Percentiles rank a stretch among this genome's conserved stretches.
Conservation (phyloP, 2,113 vertebrate species). For the Tamias sibiricus region DNA sequence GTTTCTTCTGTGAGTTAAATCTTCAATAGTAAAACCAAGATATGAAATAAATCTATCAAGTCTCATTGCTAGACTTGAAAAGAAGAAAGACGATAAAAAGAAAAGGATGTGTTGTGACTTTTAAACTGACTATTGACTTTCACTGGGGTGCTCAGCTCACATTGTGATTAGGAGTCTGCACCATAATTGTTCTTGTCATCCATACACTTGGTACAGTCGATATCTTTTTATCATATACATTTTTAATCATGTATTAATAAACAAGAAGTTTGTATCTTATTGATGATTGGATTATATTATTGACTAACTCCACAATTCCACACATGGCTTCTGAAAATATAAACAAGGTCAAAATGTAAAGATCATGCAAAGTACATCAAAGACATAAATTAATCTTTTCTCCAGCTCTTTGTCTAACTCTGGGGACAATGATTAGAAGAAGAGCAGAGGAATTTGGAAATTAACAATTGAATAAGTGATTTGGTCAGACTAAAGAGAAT, state of each 20-base stretch:
- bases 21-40: constrained; percentile 61
- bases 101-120: constrained; percentile 71
- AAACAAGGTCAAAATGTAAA: constrained; percentile 89
- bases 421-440: not conserved
- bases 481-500: not conserved
- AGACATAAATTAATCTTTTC: constrained; percentile 56
- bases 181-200: constrained; percentile 90
- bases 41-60: constrained; percentile 78
- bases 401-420: not conserved
- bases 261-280: constrained; percentile 90
- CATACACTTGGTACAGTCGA: constrained; percentile 86
- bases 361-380: constrained; percentile 80
- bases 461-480: not conserved
- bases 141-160: constrained; percentile 77
- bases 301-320: constrained; percentile 85
- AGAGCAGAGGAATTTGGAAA: not conserved
- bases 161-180: constrained; percentile 83
- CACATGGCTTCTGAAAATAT: constrained; percentile 85
- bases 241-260: constrained; percentile 94
- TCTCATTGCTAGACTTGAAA: constrained; percentile 78
- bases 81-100: not conserved
- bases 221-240: constrained; percentile 93
- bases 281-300: constrained; percentile 91
- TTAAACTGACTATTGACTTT: constrained; percentile 87
- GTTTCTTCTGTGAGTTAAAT: not conserved